Base-by-base conservation (phyloP, 1,140 invertebrate species). In the Ylistrum balloti region DNA sequence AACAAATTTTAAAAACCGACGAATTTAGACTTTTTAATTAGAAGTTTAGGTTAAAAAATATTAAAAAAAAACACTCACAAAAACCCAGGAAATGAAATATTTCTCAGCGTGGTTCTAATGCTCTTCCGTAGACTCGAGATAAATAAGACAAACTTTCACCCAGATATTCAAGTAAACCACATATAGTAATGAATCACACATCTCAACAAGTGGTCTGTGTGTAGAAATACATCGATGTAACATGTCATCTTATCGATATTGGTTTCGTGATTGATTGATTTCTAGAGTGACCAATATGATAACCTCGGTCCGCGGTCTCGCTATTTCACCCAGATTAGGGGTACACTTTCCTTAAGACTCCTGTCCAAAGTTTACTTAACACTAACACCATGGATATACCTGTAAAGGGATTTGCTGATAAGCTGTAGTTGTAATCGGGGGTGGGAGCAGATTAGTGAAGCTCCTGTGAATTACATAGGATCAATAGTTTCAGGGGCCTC, bases 391-490 rank as follows among this genome's bases (percentile, higher is more conserved):
- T 28, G 3, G n/a, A n/a, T 74, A 74, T 74, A n/a, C 0, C 1
- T n/a, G 56, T 74, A 74, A 74, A n/a, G 5, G 56, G 56, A 74
- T 74, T 28, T 74, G 22, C 56, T n/a, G 56, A 74, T 74, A 74
- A 74, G 56, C 56, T 28, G 20, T 28, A n/a, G 56, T 28, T 28
- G 9, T 74, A 74, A 74, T 74, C 56, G 56, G n/a, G 56, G 56
- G 56, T 74, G 56, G 56, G n/a, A n/a, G 56, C 56, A 74, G 56
- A 74, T 74, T 74, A 74, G 56, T 11, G n/a, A 28, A 74, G 56
- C 5, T 74, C 56, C 2, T 28, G 5, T n/a, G 56, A n/a, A 74
- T 74, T 28, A 74, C 5, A 28, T 1, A 28, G 28, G n/a, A 74
- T 74, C 56, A 74, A 74, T 9, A 74, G n/a, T 2, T 3, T 74